phyloP scores from a whole-genome alignment of 1,140 invertebrate species.

The Diorhabda sublineata region DNA sequence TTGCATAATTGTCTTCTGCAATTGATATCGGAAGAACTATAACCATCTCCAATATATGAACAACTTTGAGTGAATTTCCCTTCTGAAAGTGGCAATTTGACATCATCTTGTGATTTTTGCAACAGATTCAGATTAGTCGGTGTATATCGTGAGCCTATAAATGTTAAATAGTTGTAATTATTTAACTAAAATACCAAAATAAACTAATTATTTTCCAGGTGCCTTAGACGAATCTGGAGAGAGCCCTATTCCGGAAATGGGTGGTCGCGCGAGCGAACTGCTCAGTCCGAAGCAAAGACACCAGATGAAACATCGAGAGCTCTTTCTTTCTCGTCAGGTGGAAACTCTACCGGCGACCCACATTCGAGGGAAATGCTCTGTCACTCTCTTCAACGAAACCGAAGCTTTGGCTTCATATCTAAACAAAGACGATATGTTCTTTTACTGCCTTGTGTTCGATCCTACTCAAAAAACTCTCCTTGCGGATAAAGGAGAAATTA shows the following conservation, averaged over 20 bases:
- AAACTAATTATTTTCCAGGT: slow-evolving; percentile 44
- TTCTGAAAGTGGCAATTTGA: too few species aligned
- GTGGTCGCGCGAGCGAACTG: slow-evolving; percentile 38
- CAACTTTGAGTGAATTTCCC: too few species aligned
- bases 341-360: slow-evolving; percentile 97
- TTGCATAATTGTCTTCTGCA: too few species aligned
- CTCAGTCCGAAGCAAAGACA: slow-evolving; percentile 77
- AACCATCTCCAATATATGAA: too few species aligned
- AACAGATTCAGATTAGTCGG: too few species aligned
- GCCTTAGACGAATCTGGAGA: slow-evolving; percentile 56
- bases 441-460: slow-evolving; percentile 99
- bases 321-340: slow-evolving; percentile 96
- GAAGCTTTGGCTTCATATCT: slow-evolving; percentile 94
- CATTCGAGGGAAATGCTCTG: slow-evolving; percentile 98
- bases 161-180: too few species aligned
- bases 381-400: slow-evolving; percentile 97
- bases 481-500: slow-evolving; percentile 91
- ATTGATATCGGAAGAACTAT: too few species aligned
- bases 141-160: too few species aligned
- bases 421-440: slow-evolving; percentile 98
- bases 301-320: slow-evolving; percentile 94
- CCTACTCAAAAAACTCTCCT: slow-evolving; percentile 96
- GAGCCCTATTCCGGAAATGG: slow-evolving; percentile 40
- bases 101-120: too few species aligned
- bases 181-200: too few species aligned